phyloP scores from a whole-genome alignment of 2,888 invertebrate genomes.

The Eupithecia inturbata region DNA sequence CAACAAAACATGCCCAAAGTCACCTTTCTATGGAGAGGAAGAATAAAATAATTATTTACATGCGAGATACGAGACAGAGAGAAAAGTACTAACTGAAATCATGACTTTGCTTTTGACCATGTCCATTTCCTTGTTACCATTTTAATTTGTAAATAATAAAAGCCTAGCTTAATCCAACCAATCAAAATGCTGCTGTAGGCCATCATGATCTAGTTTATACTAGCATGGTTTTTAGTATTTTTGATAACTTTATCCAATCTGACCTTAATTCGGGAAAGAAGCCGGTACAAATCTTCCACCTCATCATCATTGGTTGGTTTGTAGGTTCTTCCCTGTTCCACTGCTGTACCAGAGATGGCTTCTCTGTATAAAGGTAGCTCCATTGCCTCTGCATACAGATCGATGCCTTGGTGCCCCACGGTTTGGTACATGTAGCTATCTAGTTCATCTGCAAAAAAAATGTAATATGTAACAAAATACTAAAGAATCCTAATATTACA shows the following conservation, averaged over 20 bases:
- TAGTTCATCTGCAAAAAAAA: constrained; percentile 87
- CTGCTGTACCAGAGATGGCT: constrained; percentile 92
- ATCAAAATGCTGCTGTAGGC: background rate
- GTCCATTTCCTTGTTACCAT: background rate
- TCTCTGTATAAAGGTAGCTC: constrained; percentile 94
- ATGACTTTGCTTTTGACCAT: background rate
- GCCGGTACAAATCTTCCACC: constrained; percentile 97
- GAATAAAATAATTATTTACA: background rate
- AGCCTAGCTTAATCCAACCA: background rate
- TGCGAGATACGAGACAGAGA: background rate
- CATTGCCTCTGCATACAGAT: constrained; percentile 96
- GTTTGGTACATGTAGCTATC: constrained; percentile 99
- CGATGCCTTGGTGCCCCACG: constrained; percentile 97
- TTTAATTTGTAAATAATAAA: background rate
- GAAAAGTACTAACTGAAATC: background rate
- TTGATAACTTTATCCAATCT: background rate
- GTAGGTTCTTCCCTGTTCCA: constrained; percentile 91
- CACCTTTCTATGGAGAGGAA: constrained; percentile 16
- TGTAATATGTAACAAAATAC: background rate
- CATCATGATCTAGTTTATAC: background rate
- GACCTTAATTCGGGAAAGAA: constrained; percentile 91
- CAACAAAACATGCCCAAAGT: constrained; percentile 29
- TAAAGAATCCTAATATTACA: background rate
- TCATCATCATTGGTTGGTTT: constrained; percentile 94
- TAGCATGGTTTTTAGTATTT: too few species aligned